Percentiles rank a stretch among this genome's conserved stretches.
These are phyloP conservation scores for Listrodromus nycthemerus DNA, from an alignment of 2,888 invertebrate genomes.

Conservation along the genomic window DNA sequence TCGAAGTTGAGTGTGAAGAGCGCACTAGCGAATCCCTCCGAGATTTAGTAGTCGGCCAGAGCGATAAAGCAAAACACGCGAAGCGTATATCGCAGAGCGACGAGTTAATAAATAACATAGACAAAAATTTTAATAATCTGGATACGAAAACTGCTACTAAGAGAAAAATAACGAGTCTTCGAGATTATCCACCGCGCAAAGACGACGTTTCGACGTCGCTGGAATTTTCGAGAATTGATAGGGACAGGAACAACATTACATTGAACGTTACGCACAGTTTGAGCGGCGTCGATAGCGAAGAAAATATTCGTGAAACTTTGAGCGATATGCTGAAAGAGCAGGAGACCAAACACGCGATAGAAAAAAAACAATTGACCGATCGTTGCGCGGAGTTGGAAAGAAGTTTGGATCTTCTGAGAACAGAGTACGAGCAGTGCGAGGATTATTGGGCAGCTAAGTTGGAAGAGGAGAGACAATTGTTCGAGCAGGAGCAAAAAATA, in stretches of 20 bases:
- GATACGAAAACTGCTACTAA: constrained; percentile 69
- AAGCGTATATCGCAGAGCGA: constrained; percentile 68
- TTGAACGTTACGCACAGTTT: constrained; percentile 47
- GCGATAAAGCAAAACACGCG: constrained; percentile 65
- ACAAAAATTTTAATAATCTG: constrained; percentile 73
- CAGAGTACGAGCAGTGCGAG: constrained; percentile 93
- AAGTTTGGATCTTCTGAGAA: constrained; percentile 90
- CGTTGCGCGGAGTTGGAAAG: constrained; percentile 89
- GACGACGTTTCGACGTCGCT: constrained; percentile 70
- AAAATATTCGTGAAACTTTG: constrained; percentile 59
- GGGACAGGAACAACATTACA: constrained; percentile 41
- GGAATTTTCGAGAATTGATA: constrained; percentile 64
- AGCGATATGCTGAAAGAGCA: constrained; percentile 75
- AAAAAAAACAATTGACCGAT: constrained; percentile 83
- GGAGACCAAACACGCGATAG: constrained; percentile 81
- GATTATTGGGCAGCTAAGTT: constrained; percentile 94
- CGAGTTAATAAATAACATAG: constrained; percentile 67
- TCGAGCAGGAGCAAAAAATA: constrained; percentile 91
- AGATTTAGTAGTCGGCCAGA: constrained; percentile 71
- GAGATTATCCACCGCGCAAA: constrained; percentile 81
- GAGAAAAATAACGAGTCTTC: constrained; percentile 74
- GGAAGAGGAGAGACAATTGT: constrained; percentile 91
- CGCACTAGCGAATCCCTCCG: constrained; percentile 71
- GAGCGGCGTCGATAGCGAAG: constrained; percentile 39
- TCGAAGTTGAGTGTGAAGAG: constrained; percentile 72